Evolutionary conservation across 1,140 invertebrate species (phyloP), one percentile per base, ranked within the genome.

Genomic region (Choristoneura fumiferana): DNA sequence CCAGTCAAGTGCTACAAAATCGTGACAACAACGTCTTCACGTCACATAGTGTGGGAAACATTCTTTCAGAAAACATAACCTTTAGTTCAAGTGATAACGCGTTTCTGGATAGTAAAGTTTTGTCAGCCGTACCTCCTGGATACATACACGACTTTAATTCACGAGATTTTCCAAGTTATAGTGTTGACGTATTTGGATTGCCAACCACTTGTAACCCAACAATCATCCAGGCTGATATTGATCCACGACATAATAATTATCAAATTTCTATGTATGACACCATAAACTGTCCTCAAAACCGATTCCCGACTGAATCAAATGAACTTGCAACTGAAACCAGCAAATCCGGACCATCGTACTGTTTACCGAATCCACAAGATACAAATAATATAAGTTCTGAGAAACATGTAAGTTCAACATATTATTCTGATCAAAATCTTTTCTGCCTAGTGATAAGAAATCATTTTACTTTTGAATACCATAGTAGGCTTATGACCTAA

Each of bases 121-220:
- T 80, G 37, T 67, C 73, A 6, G 49, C 71, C n/a, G 69, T 81
- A 61, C 66, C 75, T 29, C 72, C 71, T 62, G 63, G 73, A 29
- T 81, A 84, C 37, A 71, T 74, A 4, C 86, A 86, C 73, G 89
- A 90, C 63, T 89, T 87, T 49, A 87, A 87, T 38, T 89, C 87
- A 5, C 78, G 87, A 63, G 87, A 90, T 60, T 90, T 88, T 0
- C 85, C 78, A 0, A 81, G 84, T 13, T 90, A 90, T 62, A 90
- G 81, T 54, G 90, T 90, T 34, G 89, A 89, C 49, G 90, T 90
- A 33, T 74, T 90, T 40, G 89, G 88, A 13, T 62, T 89, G 4
- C 78, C 89, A 14, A 84, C 89, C 33, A 74, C 81, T 1, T 89
- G 84, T 18, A 78, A 72, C 37, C 17, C 64, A 13, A 8, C 60